Conservation (phyloP, 23 tunicate genomes). For the Phallusia fumigata region DNA sequence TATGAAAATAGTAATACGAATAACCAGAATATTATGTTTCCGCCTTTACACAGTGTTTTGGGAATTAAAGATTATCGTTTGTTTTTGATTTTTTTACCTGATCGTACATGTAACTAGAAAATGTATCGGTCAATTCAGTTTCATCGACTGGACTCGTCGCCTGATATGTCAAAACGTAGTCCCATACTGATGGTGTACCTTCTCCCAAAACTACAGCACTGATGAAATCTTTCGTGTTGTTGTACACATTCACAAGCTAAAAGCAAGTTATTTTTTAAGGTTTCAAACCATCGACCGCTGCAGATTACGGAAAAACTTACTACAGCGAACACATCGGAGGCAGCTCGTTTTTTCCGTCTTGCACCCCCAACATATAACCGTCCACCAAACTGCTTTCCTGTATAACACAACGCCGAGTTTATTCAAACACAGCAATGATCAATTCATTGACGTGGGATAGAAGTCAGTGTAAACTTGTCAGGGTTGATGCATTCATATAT, state of each 20-base stretch:
- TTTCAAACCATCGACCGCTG: no score
- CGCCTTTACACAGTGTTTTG: neutral
- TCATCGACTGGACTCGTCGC: neutral
- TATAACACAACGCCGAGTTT: neutral
- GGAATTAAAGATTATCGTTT: neutral
- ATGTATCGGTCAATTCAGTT: neutral
- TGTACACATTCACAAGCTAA: neutral
- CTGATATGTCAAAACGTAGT: neutral
- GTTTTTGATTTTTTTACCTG: no score
- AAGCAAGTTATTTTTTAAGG: no score
- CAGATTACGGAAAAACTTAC: neutral
- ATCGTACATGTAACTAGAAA: neutral
- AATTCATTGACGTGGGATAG: no score
- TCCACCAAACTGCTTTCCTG: neutral
- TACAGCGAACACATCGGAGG: neutral
- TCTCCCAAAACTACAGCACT: neutral
- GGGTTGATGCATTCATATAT: no score
- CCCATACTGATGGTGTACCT: neutral
- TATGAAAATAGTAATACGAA: no score
- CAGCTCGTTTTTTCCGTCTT: neutral
- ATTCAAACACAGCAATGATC: no score
- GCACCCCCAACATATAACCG: neutral
- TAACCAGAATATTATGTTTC: neutral
- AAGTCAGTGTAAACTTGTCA: no score
- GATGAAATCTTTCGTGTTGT: neutral